A percentile compares a stretch with the other conserved stretches of the same genome.
These are phyloP conservation scores for Brachypodius melanocephalos DNA, from an alignment of 2,113 vertebrate genomes.

Conservation along the genomic window DNA sequence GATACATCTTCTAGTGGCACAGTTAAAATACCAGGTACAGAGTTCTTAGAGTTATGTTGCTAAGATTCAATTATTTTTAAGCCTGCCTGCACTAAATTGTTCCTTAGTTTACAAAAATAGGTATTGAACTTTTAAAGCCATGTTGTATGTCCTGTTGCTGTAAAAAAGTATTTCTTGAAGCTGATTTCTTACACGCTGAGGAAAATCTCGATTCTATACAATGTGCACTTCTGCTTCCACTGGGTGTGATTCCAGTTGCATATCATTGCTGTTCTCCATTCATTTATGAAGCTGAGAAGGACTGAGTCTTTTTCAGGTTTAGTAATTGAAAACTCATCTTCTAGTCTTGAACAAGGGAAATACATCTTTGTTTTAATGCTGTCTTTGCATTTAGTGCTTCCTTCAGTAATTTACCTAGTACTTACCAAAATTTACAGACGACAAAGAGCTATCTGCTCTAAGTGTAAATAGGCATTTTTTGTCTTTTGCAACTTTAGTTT, in stretches of 20 bases:
- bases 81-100: neutral
- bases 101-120: neutral
- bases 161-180: neutral
- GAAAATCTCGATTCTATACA: rapidly evolving
- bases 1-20: slow-evolving; percentile 97
- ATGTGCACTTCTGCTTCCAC: neutral
- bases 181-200: neutral
- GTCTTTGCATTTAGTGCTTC: neutral
- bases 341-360: neutral
- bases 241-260: neutral
- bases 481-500: neutral
- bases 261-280: neutral
- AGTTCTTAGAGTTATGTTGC: neutral
- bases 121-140: neutral
- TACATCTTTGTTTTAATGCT: neutral
- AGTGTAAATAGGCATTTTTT: neutral
- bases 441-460: neutral
- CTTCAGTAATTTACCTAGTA: neutral
- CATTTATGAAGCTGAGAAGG: neutral
- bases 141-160: neutral
- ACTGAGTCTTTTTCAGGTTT: neutral
- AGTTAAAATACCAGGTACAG: slow-evolving; percentile 93
- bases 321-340: neutral
- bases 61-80: neutral
- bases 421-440: neutral